Conservation (phyloP, 2,888 invertebrate genomes). For the Pinctada fucata region DNA sequence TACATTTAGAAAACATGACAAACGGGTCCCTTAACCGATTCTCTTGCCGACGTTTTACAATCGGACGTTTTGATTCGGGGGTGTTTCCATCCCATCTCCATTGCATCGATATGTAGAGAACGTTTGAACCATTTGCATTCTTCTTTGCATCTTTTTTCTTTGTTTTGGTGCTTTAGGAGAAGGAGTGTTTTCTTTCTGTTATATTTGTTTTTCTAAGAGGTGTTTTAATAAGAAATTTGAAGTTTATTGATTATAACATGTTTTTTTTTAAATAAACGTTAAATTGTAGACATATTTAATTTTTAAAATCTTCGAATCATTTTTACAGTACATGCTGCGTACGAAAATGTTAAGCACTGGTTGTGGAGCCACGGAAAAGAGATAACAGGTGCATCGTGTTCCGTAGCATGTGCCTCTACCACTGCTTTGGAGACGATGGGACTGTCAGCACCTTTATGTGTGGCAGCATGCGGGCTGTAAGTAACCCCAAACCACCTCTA, state of each 20-base stretch:
- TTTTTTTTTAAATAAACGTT: neutral
- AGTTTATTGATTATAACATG: neutral
- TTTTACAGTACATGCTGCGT: conserved; percentile 16
- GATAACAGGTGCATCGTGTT: conserved; percentile 15
- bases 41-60: no score
- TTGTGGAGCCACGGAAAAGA: neutral
- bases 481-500: neutral
- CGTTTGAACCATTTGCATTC: neutral
- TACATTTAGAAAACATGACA: no score
- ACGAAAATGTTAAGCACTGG: conserved; percentile 18
- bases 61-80: no score
- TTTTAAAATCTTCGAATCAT: neutral
- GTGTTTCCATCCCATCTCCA: no score
- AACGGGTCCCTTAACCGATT: no score
- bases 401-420: conserved; percentile 20
- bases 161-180: no score
- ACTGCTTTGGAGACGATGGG: conserved; percentile 23
- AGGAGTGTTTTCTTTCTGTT: no score
- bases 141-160: no score
- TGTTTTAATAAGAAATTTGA: neutral
- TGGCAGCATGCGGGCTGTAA: conserved; percentile 34
- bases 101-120: no score
- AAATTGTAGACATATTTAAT: neutral
- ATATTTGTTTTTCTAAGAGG: neutral
- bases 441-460: conserved; percentile 27